Evolutionary conservation across 2,797 vertebrate species (phyloP).

Genomic region (Crenichthys baileyi): DNA sequence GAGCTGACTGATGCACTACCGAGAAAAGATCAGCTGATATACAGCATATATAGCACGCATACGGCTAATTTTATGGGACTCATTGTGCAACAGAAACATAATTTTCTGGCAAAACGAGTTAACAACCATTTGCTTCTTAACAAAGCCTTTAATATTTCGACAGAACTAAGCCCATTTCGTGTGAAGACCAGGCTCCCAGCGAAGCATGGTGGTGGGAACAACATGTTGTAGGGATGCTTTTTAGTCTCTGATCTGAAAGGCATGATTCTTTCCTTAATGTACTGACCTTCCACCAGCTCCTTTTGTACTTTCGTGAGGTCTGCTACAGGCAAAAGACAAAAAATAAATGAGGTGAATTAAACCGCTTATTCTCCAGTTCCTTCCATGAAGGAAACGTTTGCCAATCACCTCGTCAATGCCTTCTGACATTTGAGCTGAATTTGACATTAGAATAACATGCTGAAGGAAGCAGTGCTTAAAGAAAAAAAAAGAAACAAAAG

Average conservation of each 20-base stretch:
- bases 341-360: neutral
- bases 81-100: neutral
- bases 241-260: neutral
- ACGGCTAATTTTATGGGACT: neutral
- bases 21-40: neutral
- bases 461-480: neutral
- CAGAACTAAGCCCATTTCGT: too few species aligned
- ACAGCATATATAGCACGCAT: neutral
- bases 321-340: neutral
- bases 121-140: neutral
- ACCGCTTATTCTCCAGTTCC: neutral
- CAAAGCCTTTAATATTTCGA: neutral
- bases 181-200: neutral
- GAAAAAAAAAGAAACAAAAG: slow-evolving; percentile 3
- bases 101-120: neutral
- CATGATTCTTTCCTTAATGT: neutral
- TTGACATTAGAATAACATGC: slow-evolving; percentile 2
- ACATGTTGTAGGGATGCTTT: neutral
- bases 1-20: neutral
- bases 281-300: neutral
- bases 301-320: neutral
- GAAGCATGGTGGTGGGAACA: neutral
- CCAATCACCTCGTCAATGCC: neutral
- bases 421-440: neutral
- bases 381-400: slow-evolving; percentile 1